Evolutionary conservation across 2,113 vertebrate species (phyloP).

Genomic region (Azemiops feae): DNA sequence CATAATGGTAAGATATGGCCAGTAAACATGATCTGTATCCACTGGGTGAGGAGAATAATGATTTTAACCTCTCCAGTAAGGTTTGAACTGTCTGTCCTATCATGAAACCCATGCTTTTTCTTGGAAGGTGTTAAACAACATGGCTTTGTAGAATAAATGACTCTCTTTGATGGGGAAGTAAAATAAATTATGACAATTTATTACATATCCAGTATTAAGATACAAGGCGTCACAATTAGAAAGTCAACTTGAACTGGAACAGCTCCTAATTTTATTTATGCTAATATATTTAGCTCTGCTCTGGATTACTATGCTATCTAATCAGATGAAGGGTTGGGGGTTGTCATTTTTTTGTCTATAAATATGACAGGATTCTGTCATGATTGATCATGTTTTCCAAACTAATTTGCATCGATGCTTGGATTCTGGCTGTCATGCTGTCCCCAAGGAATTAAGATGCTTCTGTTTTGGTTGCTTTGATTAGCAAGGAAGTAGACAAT

Average conservation of each 20-base stretch:
- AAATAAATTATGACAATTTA: not conserved
- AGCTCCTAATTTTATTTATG: not conserved
- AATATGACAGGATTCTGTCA: not conserved
- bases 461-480: not conserved
- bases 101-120: not conserved
- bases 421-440: not conserved
- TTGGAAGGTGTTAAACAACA: not conserved
- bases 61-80: not conserved
- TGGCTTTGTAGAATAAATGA: not conserved
- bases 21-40: not conserved
- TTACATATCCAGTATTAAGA: not conserved
- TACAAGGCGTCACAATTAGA: not conserved
- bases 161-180: not conserved
- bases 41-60: not conserved
- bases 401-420: not conserved
- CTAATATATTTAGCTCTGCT: not conserved
- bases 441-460: not conserved
- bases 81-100: not conserved
- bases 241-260: not conserved
- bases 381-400: not conserved
- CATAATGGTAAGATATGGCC: not conserved
- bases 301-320: not conserved
- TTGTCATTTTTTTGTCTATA: not conserved
- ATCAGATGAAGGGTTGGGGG: not conserved
- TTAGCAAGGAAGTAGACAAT: not conserved